Evolutionary conservation across 2,888 invertebrate genomes (phyloP), one percentile per base, ranked within the genome.

Genomic region (Agapostemon virescens): DNA sequence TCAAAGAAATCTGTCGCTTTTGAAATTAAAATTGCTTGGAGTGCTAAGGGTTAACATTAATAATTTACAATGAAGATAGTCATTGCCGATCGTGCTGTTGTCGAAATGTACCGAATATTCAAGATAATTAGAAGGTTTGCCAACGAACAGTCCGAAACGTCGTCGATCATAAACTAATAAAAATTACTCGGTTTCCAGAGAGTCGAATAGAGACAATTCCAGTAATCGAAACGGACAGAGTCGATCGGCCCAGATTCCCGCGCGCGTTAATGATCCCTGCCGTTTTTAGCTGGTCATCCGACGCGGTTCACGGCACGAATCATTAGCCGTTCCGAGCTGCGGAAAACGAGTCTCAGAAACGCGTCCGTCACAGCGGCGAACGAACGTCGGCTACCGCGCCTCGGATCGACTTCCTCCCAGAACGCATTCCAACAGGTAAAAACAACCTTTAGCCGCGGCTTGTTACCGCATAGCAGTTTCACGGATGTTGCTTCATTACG

Each of bases 401-500:
- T 13, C 23, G 63, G 45, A 68, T 49, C 55, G 55, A 15, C 36
- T 30, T 20, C 30, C 58, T 7, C 20, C 15, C 20, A 45, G 45
- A 40, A 49, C 49, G 26, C 74, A 26, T 38, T 26, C 15, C 45
- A 0, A n/a, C 7, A 42, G 52, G 40, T 55, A 26, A 74, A 74
- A 74, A 66, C n/a, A 17, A 4, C 33, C 36, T 23, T 23, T 7
- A 4, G 30, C 33, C 2, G 23, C n/a, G 9, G n/a, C 33, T 55
- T 13, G 58, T 58, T 70, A 52, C 58, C 42, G 40, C 70, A 15
- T 17, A 30, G 30, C 26, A 26, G 63, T 20, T 33, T 36, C 52
- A 38, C 2, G 49, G n/a, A 69, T 26, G 58, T 67, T n/a, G 38
- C 58, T 61, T 61, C 58, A 49, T 77, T 78, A 45, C 33, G 45